Evolutionary conservation across 2,797 vertebrate species (phyloP).

Genomic region (Adrianichthys oophorus): DNA sequence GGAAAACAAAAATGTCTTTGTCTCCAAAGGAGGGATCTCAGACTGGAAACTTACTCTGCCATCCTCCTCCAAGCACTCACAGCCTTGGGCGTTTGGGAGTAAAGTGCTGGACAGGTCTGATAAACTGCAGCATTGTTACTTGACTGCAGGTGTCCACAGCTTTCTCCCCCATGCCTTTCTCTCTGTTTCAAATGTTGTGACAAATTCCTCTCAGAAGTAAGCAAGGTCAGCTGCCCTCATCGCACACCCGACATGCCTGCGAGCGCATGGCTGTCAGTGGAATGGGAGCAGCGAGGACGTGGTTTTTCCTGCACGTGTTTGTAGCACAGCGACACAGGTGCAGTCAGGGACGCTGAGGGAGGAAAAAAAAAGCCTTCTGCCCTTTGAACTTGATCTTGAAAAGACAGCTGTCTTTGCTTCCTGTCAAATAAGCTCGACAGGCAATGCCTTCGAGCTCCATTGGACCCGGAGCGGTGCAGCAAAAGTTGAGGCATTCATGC

Average conservation of each 20-base stretch:
- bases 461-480: conserved; percentile 50
- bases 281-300: conserved; percentile 9
- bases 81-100: conserved; percentile 38
- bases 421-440: conserved; percentile 69
- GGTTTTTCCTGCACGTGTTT: conserved; percentile 19
- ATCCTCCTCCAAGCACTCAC: conserved; percentile 10
- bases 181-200: conserved; percentile 58
- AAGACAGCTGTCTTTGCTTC: conserved; percentile 68
- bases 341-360: conserved; percentile 72
- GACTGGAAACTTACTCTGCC: conserved; percentile 22
- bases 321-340: conserved; percentile 70
- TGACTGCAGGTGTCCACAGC: conserved; percentile 64
- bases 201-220: conserved; percentile 66
- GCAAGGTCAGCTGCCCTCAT: conserved; percentile 53
- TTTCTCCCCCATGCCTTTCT: conserved; percentile 38
- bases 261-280: conserved; percentile 45
- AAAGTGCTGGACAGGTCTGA: conserved; percentile 41
- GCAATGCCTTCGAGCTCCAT: conserved; percentile 61
- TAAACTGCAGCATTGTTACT: conserved; percentile 55
- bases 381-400: conserved; percentile 81
- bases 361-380: conserved; percentile 57
- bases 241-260: conserved; percentile 5
- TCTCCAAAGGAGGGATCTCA: conserved; percentile 26
- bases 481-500: conserved; percentile 26
- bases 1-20: conserved; percentile 16